These are phyloP conservation scores for Drosophila dives DNA, from an alignment of 2,888 invertebrate genomes.

Conservation along the genomic window DNA sequence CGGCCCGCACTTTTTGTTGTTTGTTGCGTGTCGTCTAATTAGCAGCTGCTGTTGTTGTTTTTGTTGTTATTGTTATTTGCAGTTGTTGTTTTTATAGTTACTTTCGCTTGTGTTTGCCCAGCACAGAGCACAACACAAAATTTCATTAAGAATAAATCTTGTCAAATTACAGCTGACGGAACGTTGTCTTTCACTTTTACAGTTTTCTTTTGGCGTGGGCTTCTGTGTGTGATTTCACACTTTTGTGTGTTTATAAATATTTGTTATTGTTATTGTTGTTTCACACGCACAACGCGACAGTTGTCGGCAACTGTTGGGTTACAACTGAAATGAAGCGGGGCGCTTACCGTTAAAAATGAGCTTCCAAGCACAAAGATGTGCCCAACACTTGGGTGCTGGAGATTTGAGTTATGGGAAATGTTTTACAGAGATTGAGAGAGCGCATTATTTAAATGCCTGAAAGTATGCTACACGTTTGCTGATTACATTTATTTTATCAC, in stretches of 20 bases:
- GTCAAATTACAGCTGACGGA: constrained; percentile 41
- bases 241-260: constrained; percentile 6
- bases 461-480: constrained; percentile 39
- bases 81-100: constrained; percentile 34
- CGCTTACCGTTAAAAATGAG: constrained; percentile 7
- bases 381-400: constrained; percentile 60
- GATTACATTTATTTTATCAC: neutral
- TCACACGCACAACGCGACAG: constrained; percentile 46
- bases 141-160: constrained; percentile 70
- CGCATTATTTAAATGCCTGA: constrained; percentile 36
- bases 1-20: constrained; percentile 21
- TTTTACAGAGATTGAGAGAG: constrained; percentile 10
- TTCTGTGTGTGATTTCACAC: constrained; percentile 12
- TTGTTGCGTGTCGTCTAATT: constrained; percentile 64
- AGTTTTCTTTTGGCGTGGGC: constrained; percentile 37
- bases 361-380: constrained; percentile 48
- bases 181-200: constrained; percentile 72
- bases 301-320: constrained; percentile 59
- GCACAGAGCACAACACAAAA: constrained; percentile 26
- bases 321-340: constrained; percentile 52
- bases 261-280: constrained; percentile 13
- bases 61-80: constrained; percentile 6
- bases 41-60: constrained; percentile 23
- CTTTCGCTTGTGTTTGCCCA: constrained; percentile 65
- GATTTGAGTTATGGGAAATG: neutral